Conservation (phyloP, 53 echinoderm and acorn worm genomes). For the Holothuria leucospilota region DNA sequence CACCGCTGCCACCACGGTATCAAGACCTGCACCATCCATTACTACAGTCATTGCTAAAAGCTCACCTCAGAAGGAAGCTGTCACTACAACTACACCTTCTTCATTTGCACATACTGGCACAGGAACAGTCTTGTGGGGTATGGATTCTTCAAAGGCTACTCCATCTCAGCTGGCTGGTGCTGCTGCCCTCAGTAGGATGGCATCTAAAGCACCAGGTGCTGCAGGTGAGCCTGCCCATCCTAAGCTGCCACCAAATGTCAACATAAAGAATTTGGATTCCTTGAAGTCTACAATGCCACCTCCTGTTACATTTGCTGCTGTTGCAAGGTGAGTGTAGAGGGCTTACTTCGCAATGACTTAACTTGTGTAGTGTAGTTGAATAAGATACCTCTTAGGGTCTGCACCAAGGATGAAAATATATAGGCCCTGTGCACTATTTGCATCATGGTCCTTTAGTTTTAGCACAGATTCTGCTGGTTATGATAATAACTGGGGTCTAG, state of each 20-base stretch:
- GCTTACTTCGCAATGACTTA: too few species aligned
- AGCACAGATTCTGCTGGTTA: too few species aligned
- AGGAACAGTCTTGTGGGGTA: constrained; percentile 87
- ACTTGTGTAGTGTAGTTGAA: too few species aligned
- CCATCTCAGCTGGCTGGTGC: constrained; percentile 61
- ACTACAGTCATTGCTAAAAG: background rate
- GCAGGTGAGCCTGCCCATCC: constrained; percentile 51
- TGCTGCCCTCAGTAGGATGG: constrained; percentile 64
- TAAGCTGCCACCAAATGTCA: constrained; percentile 84
- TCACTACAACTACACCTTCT: constrained; percentile 61
- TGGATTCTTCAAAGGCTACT: constrained; percentile 53
- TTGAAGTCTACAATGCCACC: constrained; percentile 82
- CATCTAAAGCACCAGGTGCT: constrained; percentile 27
- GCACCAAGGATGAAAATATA: too few species aligned
- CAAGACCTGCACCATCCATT: background rate
- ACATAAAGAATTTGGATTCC: constrained; percentile 87
- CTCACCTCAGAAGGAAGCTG: constrained; percentile 21
- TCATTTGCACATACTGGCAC: constrained; percentile 78
- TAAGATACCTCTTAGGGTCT: too few species aligned
- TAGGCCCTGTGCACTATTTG: too few species aligned
- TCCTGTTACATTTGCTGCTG: constrained; percentile 88
- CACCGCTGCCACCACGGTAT: background rate
- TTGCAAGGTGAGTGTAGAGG: constrained; percentile 66
- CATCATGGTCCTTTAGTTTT: too few species aligned
- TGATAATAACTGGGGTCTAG: too few species aligned